phyloP scores from a whole-genome alignment of 2,888 invertebrate genomes.

The Dicranocentrus wangi region DNA sequence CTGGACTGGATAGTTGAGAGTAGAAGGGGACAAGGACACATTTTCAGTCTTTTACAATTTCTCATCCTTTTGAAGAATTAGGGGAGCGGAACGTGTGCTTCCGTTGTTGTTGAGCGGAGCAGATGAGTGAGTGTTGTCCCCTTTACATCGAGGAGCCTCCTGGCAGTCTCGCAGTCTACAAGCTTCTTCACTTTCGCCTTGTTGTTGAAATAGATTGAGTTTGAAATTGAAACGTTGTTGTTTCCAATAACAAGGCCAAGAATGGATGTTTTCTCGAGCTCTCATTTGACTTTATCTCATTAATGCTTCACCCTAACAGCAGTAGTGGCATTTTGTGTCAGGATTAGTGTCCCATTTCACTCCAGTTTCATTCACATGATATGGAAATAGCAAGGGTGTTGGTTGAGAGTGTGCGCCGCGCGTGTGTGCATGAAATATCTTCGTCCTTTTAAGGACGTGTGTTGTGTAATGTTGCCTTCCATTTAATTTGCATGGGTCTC shows the following conservation, averaged over 20 bases:
- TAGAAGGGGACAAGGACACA: not conserved
- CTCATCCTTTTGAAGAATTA: not conserved
- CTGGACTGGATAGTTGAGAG: not conserved
- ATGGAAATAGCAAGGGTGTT: no score
- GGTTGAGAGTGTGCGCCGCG: no score
- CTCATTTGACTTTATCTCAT: not conserved
- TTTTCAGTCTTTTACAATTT: not conserved
- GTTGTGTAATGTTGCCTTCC: no score
- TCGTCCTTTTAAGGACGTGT: no score
- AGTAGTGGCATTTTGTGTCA: not conserved
- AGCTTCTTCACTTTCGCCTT: not conserved
- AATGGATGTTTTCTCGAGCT: not conserved
- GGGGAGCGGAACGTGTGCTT: not conserved
- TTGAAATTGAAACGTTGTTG: slow-evolving; percentile 4
- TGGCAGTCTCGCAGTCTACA: not conserved
- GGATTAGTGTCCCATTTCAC: not conserved
- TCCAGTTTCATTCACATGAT: not conserved
- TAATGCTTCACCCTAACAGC: not conserved
- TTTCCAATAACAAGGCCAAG: not conserved
- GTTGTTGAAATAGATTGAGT: not conserved
- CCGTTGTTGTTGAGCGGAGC: not conserved
- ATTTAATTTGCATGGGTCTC: no score
- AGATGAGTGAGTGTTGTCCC: no score
- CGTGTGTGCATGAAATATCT: no score
- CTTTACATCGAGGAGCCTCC: not conserved